Conservation (phyloP, 2,888 invertebrate genomes). For the Petrophora chlorosata region DNA sequence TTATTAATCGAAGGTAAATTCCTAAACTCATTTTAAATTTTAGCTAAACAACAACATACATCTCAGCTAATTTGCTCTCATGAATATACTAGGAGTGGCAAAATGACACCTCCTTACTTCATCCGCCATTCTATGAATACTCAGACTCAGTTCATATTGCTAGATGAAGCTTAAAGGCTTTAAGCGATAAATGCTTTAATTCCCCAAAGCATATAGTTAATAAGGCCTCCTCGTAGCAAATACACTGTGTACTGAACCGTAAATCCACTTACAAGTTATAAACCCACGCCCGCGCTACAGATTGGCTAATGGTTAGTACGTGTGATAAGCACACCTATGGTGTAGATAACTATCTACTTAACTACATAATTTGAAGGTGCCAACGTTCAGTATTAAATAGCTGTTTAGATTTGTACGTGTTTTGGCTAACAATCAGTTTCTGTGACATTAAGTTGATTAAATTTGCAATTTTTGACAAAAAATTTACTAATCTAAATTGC, state of each 20-base stretch:
- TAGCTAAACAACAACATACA: too few relatives aligned
- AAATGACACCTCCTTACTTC: conserved; percentile 58
- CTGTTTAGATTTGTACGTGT: background rate
- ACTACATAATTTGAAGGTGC: conserved; percentile 4
- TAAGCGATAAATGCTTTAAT: conserved; percentile 57
- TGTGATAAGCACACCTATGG: conserved; percentile 10
- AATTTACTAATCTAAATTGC: too few relatives aligned
- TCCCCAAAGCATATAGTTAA: conserved; percentile 46
- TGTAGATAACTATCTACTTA: conserved; percentile 1
- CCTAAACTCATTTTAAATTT: too few relatives aligned
- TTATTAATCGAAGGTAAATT: too few relatives aligned
- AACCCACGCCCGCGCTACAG: conserved; percentile 5
- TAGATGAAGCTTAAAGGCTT: conserved; percentile 63
- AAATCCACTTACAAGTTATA: conserved; percentile 25
- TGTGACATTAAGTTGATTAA: too few relatives aligned
- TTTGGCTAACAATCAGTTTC: too few relatives aligned
- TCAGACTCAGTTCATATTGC: conserved; percentile 55
- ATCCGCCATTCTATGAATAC: conserved; percentile 70
- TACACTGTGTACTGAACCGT: conserved; percentile 16
- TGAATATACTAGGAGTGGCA: conserved; percentile 55
- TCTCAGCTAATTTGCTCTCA: conserved; percentile 50
- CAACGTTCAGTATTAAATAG: too few relatives aligned
- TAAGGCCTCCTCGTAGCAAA: conserved; percentile 34
- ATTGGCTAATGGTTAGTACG: conserved; percentile 19
- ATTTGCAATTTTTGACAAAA: background rate